Conservation (phyloP, 2,113 vertebrate species). For the Amazona vittata region DNA sequence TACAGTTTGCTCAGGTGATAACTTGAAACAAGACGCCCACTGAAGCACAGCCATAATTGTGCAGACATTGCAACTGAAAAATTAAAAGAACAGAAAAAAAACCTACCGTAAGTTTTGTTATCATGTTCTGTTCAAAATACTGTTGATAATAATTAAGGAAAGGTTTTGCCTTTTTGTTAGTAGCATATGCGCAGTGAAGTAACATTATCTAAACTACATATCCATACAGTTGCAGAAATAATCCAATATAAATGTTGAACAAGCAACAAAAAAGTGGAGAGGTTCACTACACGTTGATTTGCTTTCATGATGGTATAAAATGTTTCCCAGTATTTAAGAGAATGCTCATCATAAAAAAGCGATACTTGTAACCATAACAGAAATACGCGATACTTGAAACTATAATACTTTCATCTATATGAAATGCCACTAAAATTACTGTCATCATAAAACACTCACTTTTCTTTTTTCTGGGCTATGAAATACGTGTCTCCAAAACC, state of each 20-base stretch:
- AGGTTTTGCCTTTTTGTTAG: background rate
- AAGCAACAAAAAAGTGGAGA: background rate
- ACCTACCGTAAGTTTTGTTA: background rate
- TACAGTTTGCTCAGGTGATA: background rate
- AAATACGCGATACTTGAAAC: background rate
- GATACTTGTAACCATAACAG: background rate
- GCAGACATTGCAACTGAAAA: background rate
- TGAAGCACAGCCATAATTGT: background rate
- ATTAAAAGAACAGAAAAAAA: background rate
- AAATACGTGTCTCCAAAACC: slow-evolving; percentile 6
- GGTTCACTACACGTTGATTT: background rate
- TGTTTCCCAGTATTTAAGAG: background rate
- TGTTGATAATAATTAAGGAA: background rate
- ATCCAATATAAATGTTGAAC: background rate
- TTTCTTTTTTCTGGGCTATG: slow-evolving; percentile 28
- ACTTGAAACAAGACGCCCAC: background rate
- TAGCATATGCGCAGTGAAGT: background rate
- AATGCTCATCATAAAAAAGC: background rate
- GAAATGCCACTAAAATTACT: slow-evolving; percentile 37
- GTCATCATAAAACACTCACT: slow-evolving; percentile 53
- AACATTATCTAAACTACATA: background rate
- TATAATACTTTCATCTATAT: background rate
- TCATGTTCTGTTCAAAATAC: background rate
- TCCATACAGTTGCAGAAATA: background rate
- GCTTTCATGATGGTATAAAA: background rate